Percentiles rank a stretch among this genome's conserved stretches.
These are phyloP conservation scores for Tenthredo scrophulariae DNA, from an alignment of 2,888 invertebrate species.

Conservation along the genomic window DNA sequence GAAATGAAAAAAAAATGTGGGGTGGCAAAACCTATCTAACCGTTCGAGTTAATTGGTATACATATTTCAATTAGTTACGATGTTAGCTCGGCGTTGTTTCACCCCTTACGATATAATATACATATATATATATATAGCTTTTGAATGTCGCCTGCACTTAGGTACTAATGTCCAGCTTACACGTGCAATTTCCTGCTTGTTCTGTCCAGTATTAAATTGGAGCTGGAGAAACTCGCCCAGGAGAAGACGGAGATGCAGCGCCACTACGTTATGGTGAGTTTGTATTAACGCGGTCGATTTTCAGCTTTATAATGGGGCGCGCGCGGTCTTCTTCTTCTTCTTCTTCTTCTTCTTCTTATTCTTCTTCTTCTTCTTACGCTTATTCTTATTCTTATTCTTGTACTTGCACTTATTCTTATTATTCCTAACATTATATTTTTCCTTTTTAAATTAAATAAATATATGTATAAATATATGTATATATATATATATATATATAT, in stretches of 20 bases:
- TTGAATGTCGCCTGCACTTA: conserved; percentile 72
- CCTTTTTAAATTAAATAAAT: too few relatives aligned
- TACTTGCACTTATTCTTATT: not conserved
- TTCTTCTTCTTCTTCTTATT: not conserved
- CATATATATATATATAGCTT: conserved; percentile 59
- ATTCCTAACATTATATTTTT: not conserved
- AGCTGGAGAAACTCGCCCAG: conserved; percentile 91
- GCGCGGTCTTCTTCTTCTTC: conserved; percentile 13
- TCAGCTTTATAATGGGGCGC: conserved; percentile 21
- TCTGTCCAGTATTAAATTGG: conserved; percentile 87
- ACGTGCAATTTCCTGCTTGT: conserved; percentile 74
- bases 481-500: too few relatives aligned
- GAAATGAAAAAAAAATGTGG: not conserved
- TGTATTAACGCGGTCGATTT: conserved; percentile 39
- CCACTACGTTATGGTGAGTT: conserved; percentile 93
- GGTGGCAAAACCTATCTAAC: conserved; percentile 42
- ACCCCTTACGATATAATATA: not conserved
- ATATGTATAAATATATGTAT: too few relatives aligned
- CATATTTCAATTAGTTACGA: conserved; percentile 7
- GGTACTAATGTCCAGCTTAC: conserved; percentile 73
- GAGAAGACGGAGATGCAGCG: conserved; percentile 94
- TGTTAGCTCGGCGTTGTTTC: conserved; percentile 44
- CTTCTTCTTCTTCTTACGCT: not conserved
- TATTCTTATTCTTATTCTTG: not conserved
- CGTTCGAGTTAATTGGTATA: conserved; percentile 23